Base-by-base conservation (phyloP, 2,797 vertebrate species). In the Gambelia wislizenii region DNA sequence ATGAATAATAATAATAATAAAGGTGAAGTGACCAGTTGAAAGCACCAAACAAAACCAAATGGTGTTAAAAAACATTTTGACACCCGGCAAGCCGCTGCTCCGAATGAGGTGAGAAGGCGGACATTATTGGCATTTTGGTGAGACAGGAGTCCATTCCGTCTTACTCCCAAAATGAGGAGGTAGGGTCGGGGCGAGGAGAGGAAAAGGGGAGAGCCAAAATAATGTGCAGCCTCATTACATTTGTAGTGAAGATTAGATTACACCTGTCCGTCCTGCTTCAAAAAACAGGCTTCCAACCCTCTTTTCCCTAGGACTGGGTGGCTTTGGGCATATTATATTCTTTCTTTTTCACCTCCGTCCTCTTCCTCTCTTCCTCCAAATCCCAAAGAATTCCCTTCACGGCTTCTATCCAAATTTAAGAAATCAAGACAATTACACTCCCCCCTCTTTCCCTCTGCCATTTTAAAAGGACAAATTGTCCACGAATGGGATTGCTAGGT, bases 171-270 rank as follows among this genome's bases (percentile, higher is more conserved):
- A 99, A 98, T 98, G 98, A 98, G 96, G 96, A 93, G 86, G 49
- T 49, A 10, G 49, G 56, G 56, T 59, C 56, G 56, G 96, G 90
- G 96, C 12, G 3, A 4, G 96, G 97, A 97, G 61, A 86, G 91
- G 92, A 72, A 91, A 75, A 86, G 93, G 91, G 92, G 87, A 22
- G 93, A 93, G 97, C 98, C 97, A 97, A 98, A 98, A 98, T 98
- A 98, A 98, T 97, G 96, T 97, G 97, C 98, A 98, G 98, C 98
- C 98, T 98, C 98, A n/a, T 69, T 98, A 97, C 97, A 95, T 97
- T 96, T 97, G 97, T 97, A 97, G 96, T 97, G 96, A 98, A 98
- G 97, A 97, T 98, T 98, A 99, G 98, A 99, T 99, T 99, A 99
- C 99, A 99, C 99, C 99, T 98, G 97, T 96, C 97, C 52, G 97